Base-by-base conservation (phyloP, 2,888 invertebrate species). In the Yponomeuta sedellus region DNA sequence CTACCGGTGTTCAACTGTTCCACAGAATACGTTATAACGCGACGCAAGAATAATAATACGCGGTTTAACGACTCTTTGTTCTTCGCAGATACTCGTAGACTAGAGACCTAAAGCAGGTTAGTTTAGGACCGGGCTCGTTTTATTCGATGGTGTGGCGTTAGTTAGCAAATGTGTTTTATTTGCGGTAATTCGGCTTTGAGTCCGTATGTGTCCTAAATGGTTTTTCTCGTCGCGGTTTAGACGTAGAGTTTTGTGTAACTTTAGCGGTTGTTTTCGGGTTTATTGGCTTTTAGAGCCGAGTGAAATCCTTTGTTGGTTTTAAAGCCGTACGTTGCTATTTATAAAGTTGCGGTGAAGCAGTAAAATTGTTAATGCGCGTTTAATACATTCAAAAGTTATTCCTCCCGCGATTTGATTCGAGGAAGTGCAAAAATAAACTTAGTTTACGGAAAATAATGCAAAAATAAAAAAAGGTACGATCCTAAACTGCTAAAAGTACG, bases 51-150 rank as follows among this genome's bases (percentile, higher is more conserved):
- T 70, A 67, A 73, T 75, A 61, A 61, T 22, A 39, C 73, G 75
- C 71, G 74, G 25, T 75, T 85, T 85, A 84, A 88, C 85, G 77
- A 81, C 82, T 87, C 90, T 90, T 91, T 91, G 90, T 91, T 86
- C 79, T 68, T 64, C 62, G 39, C 39, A 77, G 77, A 76, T 70
- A n/a, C n/a, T n/a, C n/a, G n/a, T n/a, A 76, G 74, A 78, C 79
- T 66, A 63, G 64, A 58, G 74, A 77, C 80, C 81, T 81, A 79
- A 83, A 84, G 81, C 80, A 77, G 71, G 63, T 67, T 62, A 59
- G 80, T 79, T 75, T 82, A 84, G 83, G 81, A 77, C 79, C 82
- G 78, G 76, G 74, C 74, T 77, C 44, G 64, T 52, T 52, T 52
- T 16, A 59, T 75, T 72, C 76, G 75, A 74, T 77, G 76, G 74